Base-by-base conservation (phyloP, 1,140 invertebrate genomes). In the Drosophila repletoides region DNA sequence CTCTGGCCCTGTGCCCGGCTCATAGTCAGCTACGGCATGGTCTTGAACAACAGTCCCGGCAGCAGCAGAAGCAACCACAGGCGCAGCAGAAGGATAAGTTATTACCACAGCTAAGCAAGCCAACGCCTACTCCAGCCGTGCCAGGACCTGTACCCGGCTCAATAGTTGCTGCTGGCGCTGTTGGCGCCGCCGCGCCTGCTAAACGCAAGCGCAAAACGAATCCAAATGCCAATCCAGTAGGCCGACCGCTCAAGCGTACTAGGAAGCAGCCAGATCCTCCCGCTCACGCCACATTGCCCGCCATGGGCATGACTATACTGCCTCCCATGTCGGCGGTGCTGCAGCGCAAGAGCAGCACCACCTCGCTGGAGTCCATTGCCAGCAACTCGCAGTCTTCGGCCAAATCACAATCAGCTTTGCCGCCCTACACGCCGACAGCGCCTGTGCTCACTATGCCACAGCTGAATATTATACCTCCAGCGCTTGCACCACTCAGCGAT, bases 1-100 rank as follows among this genome's bases (percentile, higher is more conserved):
- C 97, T 80, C 91, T 96, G 74, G 96, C 96, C 28, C 91, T 98
- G 0, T 98, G 97, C 90, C 91, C 93, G 4, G 95, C 95, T 72
- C 96, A 98, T 89, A 87, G 68, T 21, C 76, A 80, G 26, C 48
- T 80, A 31, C 75, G 80, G 1, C 48, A 41, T 1, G 80, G 48
- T 0, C 33, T 79, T 6, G 80, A 76, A 43, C 46, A 43, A 5
- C 61, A 56, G 33, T 46, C 58, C 10, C 51, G 60, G 3, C 60
- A 65, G 14, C 49, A 52, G 34, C 52, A 2, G 51, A 15, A 28
- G 52, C 26, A 31, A 15, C 12, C 4, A 17, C 31, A 31, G 24
- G 36, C 1, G 24, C 41, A 5, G 29, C 36, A 21, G 9, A 43
- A 43, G 14, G 14, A 56, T 2, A 14, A 40, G 22, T 10, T 26